phyloP scores from a whole-genome alignment of 2,797 vertebrate species.

The Acrossocheilus fasciatus region DNA sequence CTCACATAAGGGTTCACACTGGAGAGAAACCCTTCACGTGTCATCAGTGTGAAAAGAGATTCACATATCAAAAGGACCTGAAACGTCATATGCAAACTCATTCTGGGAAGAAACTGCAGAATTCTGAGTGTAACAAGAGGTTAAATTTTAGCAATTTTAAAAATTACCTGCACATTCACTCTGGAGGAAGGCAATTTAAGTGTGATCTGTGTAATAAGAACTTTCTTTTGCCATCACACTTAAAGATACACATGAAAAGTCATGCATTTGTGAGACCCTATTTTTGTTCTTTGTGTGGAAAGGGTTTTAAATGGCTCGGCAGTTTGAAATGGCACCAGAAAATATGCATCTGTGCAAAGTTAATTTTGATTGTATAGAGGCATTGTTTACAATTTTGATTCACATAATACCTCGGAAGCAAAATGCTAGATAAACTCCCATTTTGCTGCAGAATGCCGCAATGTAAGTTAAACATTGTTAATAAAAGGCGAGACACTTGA shows the following conservation, averaged over 20 bases:
- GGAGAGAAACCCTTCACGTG: neutral
- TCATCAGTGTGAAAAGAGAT: neutral
- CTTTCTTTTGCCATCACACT: neutral
- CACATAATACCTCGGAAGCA: neutral
- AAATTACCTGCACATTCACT: neutral
- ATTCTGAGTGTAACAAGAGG: neutral
- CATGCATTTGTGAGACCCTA: neutral
- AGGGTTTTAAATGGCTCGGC: slow-evolving; percentile 27
- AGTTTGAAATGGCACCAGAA: slow-evolving; percentile 26
- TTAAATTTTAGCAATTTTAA: neutral
- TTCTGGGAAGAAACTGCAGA: neutral
- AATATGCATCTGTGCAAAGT: slow-evolving; percentile 5
- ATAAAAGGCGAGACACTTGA: neutral
- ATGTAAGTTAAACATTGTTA: neutral
- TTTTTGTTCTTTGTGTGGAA: slow-evolving; percentile 30
- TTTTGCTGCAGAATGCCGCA: neutral
- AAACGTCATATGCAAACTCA: neutral
- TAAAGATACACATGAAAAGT: slow-evolving; percentile 13
- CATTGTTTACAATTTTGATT: neutral
- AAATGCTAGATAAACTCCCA: too few species aligned
- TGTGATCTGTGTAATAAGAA: slow-evolving; percentile 9
- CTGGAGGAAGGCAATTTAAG: neutral
- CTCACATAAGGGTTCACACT: slow-evolving; percentile 21
- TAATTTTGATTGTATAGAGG: neutral
- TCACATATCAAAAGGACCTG: slow-evolving; percentile 4